Conservation (phyloP, 1,140 invertebrate species). For the Caenorhabditis latens region DNA sequence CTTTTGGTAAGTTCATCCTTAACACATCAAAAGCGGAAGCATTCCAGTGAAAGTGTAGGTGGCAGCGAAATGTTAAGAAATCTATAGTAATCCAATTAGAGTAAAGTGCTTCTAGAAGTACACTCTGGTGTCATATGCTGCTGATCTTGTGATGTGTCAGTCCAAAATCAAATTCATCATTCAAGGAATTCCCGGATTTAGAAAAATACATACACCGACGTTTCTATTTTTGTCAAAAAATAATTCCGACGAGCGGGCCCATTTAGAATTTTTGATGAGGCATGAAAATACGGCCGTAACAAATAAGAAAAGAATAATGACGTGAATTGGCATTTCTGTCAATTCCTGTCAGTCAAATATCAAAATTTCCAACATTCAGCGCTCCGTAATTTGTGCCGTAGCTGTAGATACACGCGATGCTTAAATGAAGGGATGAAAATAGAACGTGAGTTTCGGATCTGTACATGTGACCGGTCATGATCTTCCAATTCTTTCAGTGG, state of each 20-base stretch:
- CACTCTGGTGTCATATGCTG: neutral
- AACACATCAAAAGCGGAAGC: neutral
- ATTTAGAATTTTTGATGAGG: conserved; percentile 11
- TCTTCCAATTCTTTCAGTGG: neutral
- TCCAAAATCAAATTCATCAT: neutral
- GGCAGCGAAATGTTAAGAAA: neutral
- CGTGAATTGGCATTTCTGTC: conserved; percentile 29
- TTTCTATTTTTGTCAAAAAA: conserved; percentile 9
- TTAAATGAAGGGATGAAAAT: conserved; percentile 44
- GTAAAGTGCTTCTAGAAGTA: neutral
- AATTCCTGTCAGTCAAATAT: conserved; percentile 17
- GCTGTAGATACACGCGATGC: conserved; percentile 55
- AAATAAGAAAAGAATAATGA: neutral
- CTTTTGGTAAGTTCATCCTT: conserved; percentile 2
- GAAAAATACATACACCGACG: neutral
- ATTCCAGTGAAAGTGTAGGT: neutral
- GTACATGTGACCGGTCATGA: neutral
- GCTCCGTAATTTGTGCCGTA: conserved; percentile 44
- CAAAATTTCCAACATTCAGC: conserved; percentile 1
- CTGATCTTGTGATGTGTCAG: neutral
- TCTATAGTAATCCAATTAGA: conserved; percentile 4
- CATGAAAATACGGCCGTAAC: neutral
- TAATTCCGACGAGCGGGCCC: conserved; percentile 36
- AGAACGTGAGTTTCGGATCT: neutral
- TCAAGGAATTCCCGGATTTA: neutral